phyloP scores from a whole-genome alignment of 2,888 invertebrate species.

The Leptothorax acervorum region DNA sequence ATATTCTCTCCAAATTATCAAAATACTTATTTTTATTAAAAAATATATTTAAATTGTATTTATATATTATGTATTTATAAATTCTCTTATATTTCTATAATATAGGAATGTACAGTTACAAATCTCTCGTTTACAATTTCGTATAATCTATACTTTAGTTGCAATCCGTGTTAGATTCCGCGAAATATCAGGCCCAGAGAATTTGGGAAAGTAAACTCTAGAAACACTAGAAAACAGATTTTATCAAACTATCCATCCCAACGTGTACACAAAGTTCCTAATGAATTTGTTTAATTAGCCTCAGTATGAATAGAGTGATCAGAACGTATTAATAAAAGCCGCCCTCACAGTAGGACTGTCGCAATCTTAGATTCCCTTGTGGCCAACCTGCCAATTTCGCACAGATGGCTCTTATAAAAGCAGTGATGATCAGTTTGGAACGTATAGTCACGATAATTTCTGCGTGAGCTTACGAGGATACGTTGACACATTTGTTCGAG shows the following conservation, averaged over 20 bases:
- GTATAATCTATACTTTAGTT: neutral
- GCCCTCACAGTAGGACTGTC: too few relatives aligned
- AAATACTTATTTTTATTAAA: neutral
- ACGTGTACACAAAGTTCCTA: neutral
- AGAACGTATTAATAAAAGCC: slow-evolving; percentile 20
- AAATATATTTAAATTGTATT: neutral
- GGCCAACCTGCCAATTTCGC: neutral
- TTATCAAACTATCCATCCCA: neutral
- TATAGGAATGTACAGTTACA: neutral
- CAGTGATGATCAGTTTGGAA: neutral
- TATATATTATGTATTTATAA: neutral
- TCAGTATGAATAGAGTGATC: slow-evolving; percentile 27
- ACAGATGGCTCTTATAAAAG: neutral
- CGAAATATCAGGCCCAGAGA: neutral
- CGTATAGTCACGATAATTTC: neutral
- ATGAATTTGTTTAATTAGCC: slow-evolving; percentile 29
- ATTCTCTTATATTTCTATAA: neutral
- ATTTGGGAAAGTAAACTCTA: neutral
- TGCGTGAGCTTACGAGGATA: neutral
- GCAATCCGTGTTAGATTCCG: neutral
- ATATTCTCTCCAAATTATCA: neutral
- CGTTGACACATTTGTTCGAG: slow-evolving; percentile 27
- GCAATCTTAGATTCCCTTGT: neutral
- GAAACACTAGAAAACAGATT: neutral
- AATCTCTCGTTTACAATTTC: neutral